phyloP scores from a whole-genome alignment of 2,113 vertebrate species.

The Aegithalos caudatus region DNA sequence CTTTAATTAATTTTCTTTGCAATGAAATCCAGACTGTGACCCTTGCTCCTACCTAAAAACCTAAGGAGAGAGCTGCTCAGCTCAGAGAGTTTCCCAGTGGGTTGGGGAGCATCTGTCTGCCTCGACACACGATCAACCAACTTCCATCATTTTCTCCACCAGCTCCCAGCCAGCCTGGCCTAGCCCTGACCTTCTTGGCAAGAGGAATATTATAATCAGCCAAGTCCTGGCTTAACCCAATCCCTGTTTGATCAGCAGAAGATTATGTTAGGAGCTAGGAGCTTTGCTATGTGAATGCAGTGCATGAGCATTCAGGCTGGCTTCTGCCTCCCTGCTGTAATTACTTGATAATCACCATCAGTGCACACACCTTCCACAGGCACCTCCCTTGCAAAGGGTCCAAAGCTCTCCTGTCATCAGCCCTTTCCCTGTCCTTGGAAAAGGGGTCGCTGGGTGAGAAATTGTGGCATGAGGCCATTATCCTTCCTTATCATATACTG shows the following conservation, averaged over 20 bases:
- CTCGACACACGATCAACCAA: not conserved
- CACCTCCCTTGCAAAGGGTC: not conserved
- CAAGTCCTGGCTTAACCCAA: not conserved
- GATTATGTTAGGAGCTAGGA: not conserved
- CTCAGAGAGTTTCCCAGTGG: not conserved
- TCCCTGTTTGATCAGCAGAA: not conserved
- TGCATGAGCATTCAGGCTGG: not conserved
- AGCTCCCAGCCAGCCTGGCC: not conserved
- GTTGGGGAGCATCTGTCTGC: not conserved
- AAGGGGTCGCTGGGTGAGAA: not conserved
- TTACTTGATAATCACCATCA: not conserved
- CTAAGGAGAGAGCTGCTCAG: not conserved
- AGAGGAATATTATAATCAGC: not conserved
- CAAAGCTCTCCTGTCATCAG: not conserved
- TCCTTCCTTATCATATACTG: slow-evolving; percentile 6
- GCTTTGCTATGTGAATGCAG: slow-evolving; percentile 3
- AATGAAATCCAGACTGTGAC: not conserved
- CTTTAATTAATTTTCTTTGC: not conserved
- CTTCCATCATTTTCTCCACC: not conserved
- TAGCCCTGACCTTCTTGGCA: slow-evolving; percentile 13
- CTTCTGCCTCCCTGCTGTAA: slow-evolving; percentile 4
- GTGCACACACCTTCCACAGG: not conserved
- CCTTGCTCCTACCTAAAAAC: not conserved
- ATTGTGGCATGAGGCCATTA: not conserved
- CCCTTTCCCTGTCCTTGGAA: not conserved